A percentile compares a stretch with the other conserved stretches of the same genome.
Conservation (phyloP, 2,888 invertebrate species). For the Zygogramma bicolorata region DNA sequence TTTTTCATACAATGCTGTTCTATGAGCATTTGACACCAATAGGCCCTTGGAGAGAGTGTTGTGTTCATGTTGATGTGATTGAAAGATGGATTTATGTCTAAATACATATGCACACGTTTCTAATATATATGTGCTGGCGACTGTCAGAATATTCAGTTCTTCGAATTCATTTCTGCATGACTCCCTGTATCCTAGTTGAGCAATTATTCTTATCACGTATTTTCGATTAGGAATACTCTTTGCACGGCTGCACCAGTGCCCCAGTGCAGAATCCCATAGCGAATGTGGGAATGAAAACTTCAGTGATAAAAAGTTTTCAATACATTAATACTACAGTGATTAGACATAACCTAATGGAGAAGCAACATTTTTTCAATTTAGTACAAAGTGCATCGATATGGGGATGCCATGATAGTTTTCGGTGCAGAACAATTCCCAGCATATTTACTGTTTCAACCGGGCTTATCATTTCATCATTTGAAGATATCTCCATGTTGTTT, state of each 20-base stretch:
- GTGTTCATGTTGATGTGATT: not conserved
- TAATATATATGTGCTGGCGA: constrained; percentile 13
- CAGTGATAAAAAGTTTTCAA: constrained; percentile 14
- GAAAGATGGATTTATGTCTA: not conserved
- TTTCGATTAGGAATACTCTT: constrained; percentile 16
- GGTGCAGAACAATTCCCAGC: too few relatives aligned
- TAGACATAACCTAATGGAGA: too few relatives aligned
- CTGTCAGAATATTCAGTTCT: constrained; percentile 7
- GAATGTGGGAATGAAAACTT: constrained; percentile 13
- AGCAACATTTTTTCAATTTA: too few relatives aligned
- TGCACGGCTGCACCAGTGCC: constrained; percentile 9
- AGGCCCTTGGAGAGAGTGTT: not conserved
- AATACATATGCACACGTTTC: constrained; percentile 13
- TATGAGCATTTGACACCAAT: not conserved
- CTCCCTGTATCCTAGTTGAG: constrained; percentile 14
- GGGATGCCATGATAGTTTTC: too few relatives aligned
- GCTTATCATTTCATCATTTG: too few relatives aligned
- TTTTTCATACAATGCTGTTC: not conserved
- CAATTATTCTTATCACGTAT: constrained; percentile 18
- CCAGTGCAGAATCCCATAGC: constrained; percentile 19
- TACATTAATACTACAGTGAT: constrained; percentile 13
- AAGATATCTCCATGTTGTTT: too few relatives aligned
- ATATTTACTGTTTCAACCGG: too few relatives aligned
- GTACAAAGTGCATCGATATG: too few relatives aligned
- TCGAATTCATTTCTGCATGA: constrained; percentile 6